Evolutionary conservation across 2,797 vertebrate genomes (phyloP).

Genomic region (Acrocephalus scirpaceus): DNA sequence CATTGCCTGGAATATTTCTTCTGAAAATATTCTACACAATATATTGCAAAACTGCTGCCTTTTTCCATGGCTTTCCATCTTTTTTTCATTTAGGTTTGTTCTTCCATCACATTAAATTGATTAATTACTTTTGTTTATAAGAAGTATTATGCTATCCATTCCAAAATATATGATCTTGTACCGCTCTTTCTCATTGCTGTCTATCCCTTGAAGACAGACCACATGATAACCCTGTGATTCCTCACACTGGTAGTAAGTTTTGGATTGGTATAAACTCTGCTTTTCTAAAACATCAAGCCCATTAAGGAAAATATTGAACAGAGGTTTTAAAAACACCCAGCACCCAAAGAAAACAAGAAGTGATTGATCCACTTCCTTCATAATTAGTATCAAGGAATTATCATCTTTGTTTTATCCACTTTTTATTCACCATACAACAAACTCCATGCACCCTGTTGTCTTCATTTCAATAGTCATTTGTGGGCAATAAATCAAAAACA

Average conservation of each 20-base stretch:
- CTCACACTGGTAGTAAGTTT: not conserved
- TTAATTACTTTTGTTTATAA: not conserved
- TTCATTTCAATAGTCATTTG: not conserved
- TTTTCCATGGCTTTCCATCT: not conserved
- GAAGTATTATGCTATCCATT: not conserved
- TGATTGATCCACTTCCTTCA: not conserved
- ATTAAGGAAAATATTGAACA: not conserved
- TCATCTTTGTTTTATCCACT: not conserved
- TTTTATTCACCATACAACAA: not conserved
- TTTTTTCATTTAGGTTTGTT: not conserved
- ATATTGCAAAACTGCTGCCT: not conserved
- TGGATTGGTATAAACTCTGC: not conserved
- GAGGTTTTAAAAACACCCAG: not conserved
- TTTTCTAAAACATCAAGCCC: not conserved
- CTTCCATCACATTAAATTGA: not conserved
- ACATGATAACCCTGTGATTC: not conserved
- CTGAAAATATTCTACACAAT: not conserved
- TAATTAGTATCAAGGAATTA: not conserved
- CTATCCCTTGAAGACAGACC: not conserved
- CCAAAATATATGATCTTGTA: not conserved
- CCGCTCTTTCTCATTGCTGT: not conserved
- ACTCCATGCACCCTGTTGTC: not conserved
- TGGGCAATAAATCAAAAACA: not conserved
- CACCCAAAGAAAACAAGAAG: not conserved
- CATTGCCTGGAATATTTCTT: not conserved